A percentile compares a stretch with the other conserved stretches of the same genome.
These are phyloP conservation scores for Tachuris rubrigastra DNA, from an alignment of 2,113 vertebrate genomes.

Conservation along the genomic window DNA sequence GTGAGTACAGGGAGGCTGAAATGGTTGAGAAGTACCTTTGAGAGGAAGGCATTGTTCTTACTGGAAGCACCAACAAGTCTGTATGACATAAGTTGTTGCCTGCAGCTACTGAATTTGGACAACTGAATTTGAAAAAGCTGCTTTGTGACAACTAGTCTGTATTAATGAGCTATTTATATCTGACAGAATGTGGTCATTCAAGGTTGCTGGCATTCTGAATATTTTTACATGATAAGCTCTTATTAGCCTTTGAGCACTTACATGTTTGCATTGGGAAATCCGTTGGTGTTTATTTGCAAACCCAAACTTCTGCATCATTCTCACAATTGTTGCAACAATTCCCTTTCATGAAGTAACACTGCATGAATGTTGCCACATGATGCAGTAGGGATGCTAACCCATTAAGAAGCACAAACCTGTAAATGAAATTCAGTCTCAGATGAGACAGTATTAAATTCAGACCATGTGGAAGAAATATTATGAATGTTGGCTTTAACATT, in stretches of 20 bases:
- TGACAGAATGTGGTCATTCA: slow-evolving; percentile 28
- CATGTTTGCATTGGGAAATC: slow-evolving; percentile 34
- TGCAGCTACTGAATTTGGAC: slow-evolving; percentile 1
- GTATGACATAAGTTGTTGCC: neutral
- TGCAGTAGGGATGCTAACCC: slow-evolving; percentile 1
- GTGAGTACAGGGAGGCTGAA: neutral
- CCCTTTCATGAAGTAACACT: neutral
- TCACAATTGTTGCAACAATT: slow-evolving; percentile 29
- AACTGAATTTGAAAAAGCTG: slow-evolving; percentile 13
- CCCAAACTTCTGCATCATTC: slow-evolving; percentile 57
- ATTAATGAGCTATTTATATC: slow-evolving; percentile 57
- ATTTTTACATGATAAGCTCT: slow-evolving; percentile 35
- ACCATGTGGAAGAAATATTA: slow-evolving; percentile 13
- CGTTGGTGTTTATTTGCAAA: slow-evolving; percentile 26
- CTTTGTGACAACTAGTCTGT: slow-evolving; percentile 14
- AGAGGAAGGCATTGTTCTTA: neutral
- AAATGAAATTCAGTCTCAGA: slow-evolving; percentile 49
- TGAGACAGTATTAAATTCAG: slow-evolving; percentile 53
- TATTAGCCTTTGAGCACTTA: slow-evolving; percentile 28
- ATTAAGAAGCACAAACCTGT: slow-evolving; percentile 41
- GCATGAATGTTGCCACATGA: neutral
- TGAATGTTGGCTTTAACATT: slow-evolving; percentile 1
- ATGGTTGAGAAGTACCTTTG: neutral
- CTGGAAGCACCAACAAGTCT: neutral
- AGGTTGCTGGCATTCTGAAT: slow-evolving; percentile 34